phyloP scores from a whole-genome alignment of 1,140 invertebrate species.

The Atta texana region DNA sequence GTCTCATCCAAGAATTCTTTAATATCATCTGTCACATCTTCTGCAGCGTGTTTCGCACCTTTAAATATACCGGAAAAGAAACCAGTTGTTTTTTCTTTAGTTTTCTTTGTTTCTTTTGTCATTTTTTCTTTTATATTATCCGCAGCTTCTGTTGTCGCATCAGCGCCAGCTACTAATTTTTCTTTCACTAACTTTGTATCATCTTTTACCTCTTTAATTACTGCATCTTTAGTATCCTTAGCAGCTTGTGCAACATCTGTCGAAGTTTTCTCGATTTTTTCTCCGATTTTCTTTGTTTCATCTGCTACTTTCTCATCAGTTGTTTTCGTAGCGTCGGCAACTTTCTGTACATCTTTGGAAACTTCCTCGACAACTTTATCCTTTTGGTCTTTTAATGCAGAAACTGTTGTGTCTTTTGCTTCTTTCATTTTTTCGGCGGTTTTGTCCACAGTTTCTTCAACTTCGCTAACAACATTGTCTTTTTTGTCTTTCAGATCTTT shows the following conservation, averaged over 20 bases:
- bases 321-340: conserved; percentile 21
- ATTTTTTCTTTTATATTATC: conserved; percentile 47
- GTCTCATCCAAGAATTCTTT: conserved; percentile 69
- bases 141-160: conserved; percentile 29
- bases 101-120: conserved; percentile 46
- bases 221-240: conserved; percentile 42
- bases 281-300: conserved; percentile 22
- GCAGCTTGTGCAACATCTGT: conserved; percentile 8
- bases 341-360: conserved; percentile 27
- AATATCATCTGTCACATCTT: conserved; percentile 78
- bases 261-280: background rate
- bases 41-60: conserved; percentile 73
- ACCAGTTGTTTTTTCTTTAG: conserved; percentile 40
- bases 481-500: conserved; percentile 56
- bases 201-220: conserved; percentile 61
- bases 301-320: conserved; percentile 17
- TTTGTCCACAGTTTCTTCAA: background rate
- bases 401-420: too few relatives aligned
- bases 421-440: background rate
- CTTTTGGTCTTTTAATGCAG: too few relatives aligned
- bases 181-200: conserved; percentile 63
- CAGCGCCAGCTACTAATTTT: conserved; percentile 37
- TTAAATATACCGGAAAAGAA: conserved; percentile 71
- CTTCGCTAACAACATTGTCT: conserved; percentile 14
- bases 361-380: conserved; percentile 45